Conservation (phyloP, 2,797 vertebrate species). For the Xiphorhynchus erythropygius region DNA sequence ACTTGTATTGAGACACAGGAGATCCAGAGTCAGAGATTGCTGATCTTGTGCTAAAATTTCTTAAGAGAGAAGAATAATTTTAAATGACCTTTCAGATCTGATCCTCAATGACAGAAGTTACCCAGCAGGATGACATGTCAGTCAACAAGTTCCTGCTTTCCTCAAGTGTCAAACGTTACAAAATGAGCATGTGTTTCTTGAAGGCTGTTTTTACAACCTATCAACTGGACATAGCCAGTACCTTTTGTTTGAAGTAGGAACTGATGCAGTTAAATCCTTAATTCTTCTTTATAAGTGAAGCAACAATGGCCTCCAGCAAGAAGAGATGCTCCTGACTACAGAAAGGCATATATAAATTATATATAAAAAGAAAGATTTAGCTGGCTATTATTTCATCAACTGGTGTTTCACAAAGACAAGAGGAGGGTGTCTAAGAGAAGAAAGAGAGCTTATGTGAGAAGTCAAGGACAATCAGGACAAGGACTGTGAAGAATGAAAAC, state of each 20-base stretch:
- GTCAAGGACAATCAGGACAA: not conserved
- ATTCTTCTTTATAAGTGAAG: rapidly evolving
- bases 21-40: not conserved
- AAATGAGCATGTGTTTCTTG: not conserved
- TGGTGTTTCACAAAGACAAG: not conserved
- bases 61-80: not conserved
- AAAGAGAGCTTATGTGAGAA: not conserved
- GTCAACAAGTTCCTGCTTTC: not conserved
- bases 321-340: not conserved
- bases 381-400: not conserved
- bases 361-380: not conserved
- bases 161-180: not conserved
- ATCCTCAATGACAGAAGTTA: not conserved
- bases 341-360: not conserved
- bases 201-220: not conserved
- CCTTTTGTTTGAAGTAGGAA: not conserved
- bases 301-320: not conserved
- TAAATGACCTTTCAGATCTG: not conserved
- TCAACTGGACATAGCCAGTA: not conserved
- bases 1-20: not conserved
- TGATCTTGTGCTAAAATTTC: not conserved
- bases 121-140: not conserved
- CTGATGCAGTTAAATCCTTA: not conserved
- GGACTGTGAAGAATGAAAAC: not conserved
- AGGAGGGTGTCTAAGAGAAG: not conserved